These are phyloP conservation scores for Eurytoma adleriae DNA, from an alignment of 2,888 invertebrate genomes.

Conservation along the genomic window DNA sequence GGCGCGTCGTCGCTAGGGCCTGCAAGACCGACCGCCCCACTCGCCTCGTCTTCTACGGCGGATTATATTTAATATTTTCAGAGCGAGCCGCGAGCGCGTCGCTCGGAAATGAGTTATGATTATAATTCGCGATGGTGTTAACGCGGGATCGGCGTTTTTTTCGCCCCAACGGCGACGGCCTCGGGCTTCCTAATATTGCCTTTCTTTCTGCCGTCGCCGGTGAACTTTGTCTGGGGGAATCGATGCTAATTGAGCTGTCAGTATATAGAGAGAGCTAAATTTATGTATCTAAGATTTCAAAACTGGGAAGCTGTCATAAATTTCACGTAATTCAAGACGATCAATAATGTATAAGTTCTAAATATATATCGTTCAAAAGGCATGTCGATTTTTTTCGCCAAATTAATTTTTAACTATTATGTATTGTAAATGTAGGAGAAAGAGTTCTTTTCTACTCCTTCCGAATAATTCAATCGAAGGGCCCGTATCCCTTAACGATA, in stretches of 20 bases:
- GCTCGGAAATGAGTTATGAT: constrained; percentile 45
- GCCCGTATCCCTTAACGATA: no score
- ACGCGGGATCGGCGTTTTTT: constrained; percentile 28
- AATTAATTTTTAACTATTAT: no score
- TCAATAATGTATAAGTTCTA: no score
- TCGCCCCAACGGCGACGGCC: neutral
- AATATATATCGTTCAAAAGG: no score
- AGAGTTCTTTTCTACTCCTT: no score
- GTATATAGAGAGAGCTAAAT: neutral
- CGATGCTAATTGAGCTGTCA: constrained; percentile 29
- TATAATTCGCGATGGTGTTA: constrained; percentile 50
- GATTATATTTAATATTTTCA: constrained; percentile 58
- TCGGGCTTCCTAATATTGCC: constrained; percentile 19
- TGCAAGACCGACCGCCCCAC: constrained; percentile 24
- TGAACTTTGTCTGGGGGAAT: constrained; percentile 19
- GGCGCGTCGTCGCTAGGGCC: neutral
- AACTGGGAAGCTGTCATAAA: no score
- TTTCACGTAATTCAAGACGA: no score
- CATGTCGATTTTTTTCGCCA: no score
- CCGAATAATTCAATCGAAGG: neutral
- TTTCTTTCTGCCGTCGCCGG: constrained; percentile 25
- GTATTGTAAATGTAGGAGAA: no score
- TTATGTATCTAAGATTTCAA: neutral
- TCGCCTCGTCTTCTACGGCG: constrained; percentile 36
- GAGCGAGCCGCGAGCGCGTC: constrained; percentile 1